Conservation (phyloP, 2,888 invertebrate genomes). For the Xylota segnis region DNA sequence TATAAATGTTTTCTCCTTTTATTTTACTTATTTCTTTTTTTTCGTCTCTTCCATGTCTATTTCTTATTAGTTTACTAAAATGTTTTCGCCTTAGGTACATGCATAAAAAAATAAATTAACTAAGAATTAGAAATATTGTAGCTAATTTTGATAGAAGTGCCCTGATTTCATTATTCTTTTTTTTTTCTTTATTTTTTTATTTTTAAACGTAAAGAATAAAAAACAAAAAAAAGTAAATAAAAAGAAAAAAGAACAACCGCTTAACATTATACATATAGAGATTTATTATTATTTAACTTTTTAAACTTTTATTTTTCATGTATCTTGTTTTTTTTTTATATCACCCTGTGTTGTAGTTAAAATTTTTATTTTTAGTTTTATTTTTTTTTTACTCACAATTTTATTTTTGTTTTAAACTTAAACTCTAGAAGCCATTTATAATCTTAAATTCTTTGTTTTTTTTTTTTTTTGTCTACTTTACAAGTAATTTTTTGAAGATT, state of each 20-base stretch:
- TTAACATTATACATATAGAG: constrained; percentile 64
- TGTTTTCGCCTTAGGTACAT: constrained; percentile 68
- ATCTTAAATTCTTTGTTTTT: constrained; percentile 74
- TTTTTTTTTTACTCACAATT: constrained; percentile 77
- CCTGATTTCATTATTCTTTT: constrained; percentile 40
- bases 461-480: constrained; percentile 68
- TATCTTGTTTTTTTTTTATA: constrained; percentile 81
- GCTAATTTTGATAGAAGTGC: constrained; percentile 68
- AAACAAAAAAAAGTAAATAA: constrained; percentile 40
- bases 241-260: constrained; percentile 60
- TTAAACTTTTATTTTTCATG: constrained; percentile 77
- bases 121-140: constrained; percentile 54
- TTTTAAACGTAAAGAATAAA: constrained; percentile 38
- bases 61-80: constrained; percentile 50
- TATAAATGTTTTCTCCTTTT: constrained; percentile 48
- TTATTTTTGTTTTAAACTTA: constrained; percentile 63
- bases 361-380: constrained; percentile 74
- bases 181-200: background rate
- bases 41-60: constrained; percentile 71
- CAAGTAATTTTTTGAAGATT: constrained; percentile 63
- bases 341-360: constrained; percentile 84
- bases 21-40: too few species aligned
- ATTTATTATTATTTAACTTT: constrained; percentile 61
- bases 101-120: constrained; percentile 72
- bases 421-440: constrained; percentile 73